These are phyloP conservation scores for Synergus umbraculus DNA, from an alignment of 2,888 invertebrate species.

Conservation along the genomic window DNA sequence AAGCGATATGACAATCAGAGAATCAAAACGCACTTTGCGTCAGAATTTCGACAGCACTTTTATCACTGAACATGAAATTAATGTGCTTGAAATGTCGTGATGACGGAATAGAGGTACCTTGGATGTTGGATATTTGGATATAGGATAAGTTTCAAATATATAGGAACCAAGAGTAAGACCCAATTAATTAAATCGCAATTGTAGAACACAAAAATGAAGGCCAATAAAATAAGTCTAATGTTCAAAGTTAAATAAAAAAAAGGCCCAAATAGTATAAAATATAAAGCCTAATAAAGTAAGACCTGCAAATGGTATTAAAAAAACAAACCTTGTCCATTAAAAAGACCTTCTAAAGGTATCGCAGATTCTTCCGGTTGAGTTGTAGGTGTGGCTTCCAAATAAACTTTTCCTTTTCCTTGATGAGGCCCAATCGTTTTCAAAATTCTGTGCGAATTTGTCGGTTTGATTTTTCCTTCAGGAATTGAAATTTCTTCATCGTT, in stretches of 20 bases:
- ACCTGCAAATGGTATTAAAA: background rate
- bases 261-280: no score
- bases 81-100: background rate
- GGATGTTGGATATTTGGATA: background rate
- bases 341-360: constrained; percentile 80
- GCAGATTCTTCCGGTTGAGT: constrained; percentile 81
- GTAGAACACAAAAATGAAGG: no score
- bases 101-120: background rate
- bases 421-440: constrained; percentile 87
- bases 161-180: no score
- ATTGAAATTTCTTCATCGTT: constrained; percentile 53
- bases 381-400: constrained; percentile 83
- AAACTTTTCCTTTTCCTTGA: constrained; percentile 76
- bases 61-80: background rate
- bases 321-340: constrained; percentile 68
- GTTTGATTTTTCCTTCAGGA: constrained; percentile 82
- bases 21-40: background rate
- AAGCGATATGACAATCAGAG: constrained; percentile 10
- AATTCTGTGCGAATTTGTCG: constrained; percentile 84
- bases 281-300: background rate
- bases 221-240: no score
- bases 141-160: no score
- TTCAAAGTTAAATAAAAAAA: no score
- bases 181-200: no score
- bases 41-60: constrained; percentile 16